A percentile compares a stretch with the other conserved stretches of the same genome.
Evolutionary conservation across 2,888 invertebrate species (phyloP).

Genomic region (Pristionchus japonicus): DNA sequence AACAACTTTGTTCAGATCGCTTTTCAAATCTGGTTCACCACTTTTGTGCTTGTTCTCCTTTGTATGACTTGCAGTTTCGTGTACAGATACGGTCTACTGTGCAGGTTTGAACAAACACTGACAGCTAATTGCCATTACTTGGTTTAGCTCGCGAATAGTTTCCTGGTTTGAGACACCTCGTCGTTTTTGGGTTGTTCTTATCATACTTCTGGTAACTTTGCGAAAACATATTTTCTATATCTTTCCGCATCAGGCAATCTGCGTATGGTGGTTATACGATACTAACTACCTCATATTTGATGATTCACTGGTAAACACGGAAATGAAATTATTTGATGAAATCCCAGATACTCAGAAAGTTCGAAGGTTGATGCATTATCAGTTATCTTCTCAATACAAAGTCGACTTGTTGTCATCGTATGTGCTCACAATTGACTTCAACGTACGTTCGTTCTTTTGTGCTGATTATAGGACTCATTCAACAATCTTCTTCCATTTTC

Average conservation of each 20-base stretch:
- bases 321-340: too few relatives aligned
- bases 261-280: neutral
- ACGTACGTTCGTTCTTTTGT: neutral
- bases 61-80: neutral
- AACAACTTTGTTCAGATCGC: neutral
- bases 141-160: neutral
- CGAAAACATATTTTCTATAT: neutral
- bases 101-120: neutral
- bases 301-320: neutral
- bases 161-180: neutral
- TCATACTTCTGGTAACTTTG: neutral
- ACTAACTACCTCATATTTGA: neutral
- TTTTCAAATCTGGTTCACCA: neutral
- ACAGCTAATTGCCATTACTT: too few relatives aligned
- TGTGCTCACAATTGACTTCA: neutral
- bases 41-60: neutral
- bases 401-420: neutral
- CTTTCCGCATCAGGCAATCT: neutral
- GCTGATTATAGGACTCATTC: too few relatives aligned
- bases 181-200: neutral
- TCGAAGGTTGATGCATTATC: neutral
- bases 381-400: neutral
- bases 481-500: neutral
- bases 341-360: neutral
- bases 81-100: constrained; percentile 5